Conservation (phyloP, 2,888 invertebrate genomes). For the Hermodice carunculata region DNA sequence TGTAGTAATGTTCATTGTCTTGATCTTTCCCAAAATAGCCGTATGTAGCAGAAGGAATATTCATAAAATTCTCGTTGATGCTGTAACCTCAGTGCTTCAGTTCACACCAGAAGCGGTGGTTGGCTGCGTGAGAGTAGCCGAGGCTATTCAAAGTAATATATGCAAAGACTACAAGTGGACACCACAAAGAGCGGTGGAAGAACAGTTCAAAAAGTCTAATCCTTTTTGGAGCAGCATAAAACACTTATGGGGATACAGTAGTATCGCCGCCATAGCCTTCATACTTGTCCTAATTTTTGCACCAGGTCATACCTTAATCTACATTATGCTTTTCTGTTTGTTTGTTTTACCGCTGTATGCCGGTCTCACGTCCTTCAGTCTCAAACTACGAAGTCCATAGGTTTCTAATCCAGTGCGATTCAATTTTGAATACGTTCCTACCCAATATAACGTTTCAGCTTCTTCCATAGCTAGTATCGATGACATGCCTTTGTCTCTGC, state of each 20-base stretch:
- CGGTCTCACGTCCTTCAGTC: constrained; percentile 52
- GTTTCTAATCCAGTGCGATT: no score
- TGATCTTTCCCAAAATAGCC: constrained; percentile 58
- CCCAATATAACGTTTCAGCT: no score
- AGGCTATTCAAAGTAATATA: constrained; percentile 54
- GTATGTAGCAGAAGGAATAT: constrained; percentile 51
- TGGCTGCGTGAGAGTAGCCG: constrained; percentile 54
- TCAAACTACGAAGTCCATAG: no score
- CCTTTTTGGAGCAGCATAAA: constrained; percentile 54
- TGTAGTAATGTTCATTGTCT: constrained; percentile 55
- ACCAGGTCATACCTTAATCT: no score
- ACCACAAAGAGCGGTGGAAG: constrained; percentile 58
- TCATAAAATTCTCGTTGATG: constrained; percentile 54
- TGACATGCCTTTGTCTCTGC: no score
- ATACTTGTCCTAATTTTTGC: constrained; percentile 47
- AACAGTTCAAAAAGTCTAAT: constrained; percentile 55
- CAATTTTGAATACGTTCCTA: no score
- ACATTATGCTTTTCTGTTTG: constrained; percentile 47
- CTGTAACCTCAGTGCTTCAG: constrained; percentile 55
- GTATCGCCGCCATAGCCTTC: constrained; percentile 44
- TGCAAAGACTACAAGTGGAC: constrained; percentile 54
- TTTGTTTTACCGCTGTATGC: constrained; percentile 54
- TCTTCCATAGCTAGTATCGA: no score
- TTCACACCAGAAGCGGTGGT: constrained; percentile 61
- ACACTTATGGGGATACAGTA: constrained; percentile 58